Conservation (phyloP, 2,797 vertebrate genomes). For the Malacoctenus gilli region DNA sequence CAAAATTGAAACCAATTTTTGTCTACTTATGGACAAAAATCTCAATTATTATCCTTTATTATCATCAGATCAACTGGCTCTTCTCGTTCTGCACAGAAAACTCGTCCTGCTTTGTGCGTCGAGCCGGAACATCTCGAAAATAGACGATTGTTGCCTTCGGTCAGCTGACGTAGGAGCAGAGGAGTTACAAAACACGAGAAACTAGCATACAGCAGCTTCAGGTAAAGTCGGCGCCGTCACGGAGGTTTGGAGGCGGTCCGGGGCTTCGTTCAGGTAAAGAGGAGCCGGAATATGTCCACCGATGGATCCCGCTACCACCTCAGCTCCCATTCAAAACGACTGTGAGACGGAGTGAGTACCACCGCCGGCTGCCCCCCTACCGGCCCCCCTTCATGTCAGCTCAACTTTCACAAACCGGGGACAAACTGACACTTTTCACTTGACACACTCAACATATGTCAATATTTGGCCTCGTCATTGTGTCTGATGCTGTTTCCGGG, state of each 20-base stretch:
- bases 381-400: background rate
- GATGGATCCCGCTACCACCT: constrained; percentile 57
- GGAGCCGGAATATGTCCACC: constrained; percentile 41
- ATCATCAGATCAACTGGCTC: too few species aligned
- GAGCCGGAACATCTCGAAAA: fast-evolving
- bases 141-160: constrained; percentile 39
- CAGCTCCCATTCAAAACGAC: constrained; percentile 68
- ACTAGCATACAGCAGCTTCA: background rate
- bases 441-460: background rate
- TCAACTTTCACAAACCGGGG: background rate
- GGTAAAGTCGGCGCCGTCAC: background rate
- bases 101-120: too few species aligned
- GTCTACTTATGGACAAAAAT: too few species aligned
- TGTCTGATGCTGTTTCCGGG: background rate
- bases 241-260: too few species aligned
- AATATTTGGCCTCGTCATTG: background rate
- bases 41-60: too few species aligned
- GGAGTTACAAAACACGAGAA: constrained; percentile 65
- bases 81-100: too few species aligned
- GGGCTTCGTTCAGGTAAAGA: background rate
- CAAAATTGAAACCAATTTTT: too few species aligned
- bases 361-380: background rate
- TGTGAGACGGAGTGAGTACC: constrained; percentile 79
- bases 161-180: constrained; percentile 48
- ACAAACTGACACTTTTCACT: background rate